Evolutionary conservation across 2,113 vertebrate species (phyloP), one percentile per base, ranked within the genome.

Genomic region (Nothobranchius kuhntae): DNA sequence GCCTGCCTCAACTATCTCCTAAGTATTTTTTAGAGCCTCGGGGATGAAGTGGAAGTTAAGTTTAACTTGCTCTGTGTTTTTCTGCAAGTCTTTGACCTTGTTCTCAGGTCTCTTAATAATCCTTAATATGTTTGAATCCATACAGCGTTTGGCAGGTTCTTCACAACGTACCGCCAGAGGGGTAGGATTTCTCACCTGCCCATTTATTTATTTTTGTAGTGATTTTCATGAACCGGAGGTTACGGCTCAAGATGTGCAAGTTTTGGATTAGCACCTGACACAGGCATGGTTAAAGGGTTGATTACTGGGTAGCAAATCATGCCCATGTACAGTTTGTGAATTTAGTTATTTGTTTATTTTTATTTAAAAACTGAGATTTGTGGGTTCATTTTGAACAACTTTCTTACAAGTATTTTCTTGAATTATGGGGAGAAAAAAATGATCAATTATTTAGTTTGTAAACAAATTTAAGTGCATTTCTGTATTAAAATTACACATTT

Each of bases 41-140:
- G 88, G 90, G 89, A 92, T 91, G 84, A 91, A 88, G 90, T 87
- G 84, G 89, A 92, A 91, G 91, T 93, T 92, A 91, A 92, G 90
- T 91, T 92, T 90, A 92, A 92, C 88, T 92, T 82, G 88, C 88
- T 88, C 80, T 87, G 83, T 91, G 88, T 90, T 93, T 87, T 82
- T 84, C 84, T 75, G 69, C 84, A 88, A 91, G 88, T 90, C 86
- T 91, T 89, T 92, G 91, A 92, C 91, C 91, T 93, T 92, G 89
- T 92, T 92, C 89, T 91, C 89, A 86, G 85, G 88, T 90, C 82
- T 81, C 71, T 80, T 85, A 82, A 81, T 93, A 93, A 93, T 93
- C 91, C 87, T 57, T 79, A 84, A 89, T 84, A 85, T 75, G 80
- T 72, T 78, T 67, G 80, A 86, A 82, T 89, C 78, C n/a, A 59